Base-by-base conservation (phyloP, 2,113 vertebrate species). In the Octodon degus region DNA sequence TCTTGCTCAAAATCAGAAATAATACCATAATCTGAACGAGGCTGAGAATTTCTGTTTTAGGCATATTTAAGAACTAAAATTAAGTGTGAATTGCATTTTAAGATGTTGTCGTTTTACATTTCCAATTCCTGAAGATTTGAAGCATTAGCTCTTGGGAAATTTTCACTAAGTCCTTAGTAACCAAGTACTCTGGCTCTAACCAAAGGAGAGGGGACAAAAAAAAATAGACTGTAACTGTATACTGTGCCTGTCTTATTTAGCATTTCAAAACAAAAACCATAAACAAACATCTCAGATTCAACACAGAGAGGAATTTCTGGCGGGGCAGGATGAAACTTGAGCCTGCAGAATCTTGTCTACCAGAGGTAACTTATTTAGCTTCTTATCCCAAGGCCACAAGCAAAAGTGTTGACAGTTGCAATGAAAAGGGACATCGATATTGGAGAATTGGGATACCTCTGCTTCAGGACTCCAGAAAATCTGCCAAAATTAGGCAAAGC, bases 301-400 rank as follows among this genome's bases (percentile, higher is more conserved):
- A 97, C 96, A 97, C 97, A 96, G 97, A 98, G 97, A 96, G 96
- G 97, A 97, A 97, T 98, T 98, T 97, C 89, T 98, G 97, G 97
- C 96, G 43, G 25, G 92, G 86, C 72, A 60, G 74, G 70, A 67
- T 91, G 97, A 97, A 97, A 97, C 89, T 86, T 85, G 97, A 97
- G 81, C 92, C 58, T 27, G 27, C 83, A 79, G 70, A 87, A 72
- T 63, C 95, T 60, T 8, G 32, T 94, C 96, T 95, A 58, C 30
- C 11, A 93, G 95, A 96, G 95, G 95, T 93, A 96, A 96, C 88
- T 87, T 87, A 86, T 91, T 97, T 96, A 96, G 85, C 95, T 94
- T 83, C 86, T 92, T 88, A 83, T 96, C 96, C 90, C 94, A 90
- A 94, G 94, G 88, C 96, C 93, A 55, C 62, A 19, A 96, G 85